Evolutionary conservation across 2,888 invertebrate genomes (phyloP).

Genomic region (Hirtodrosophila cameraria): DNA sequence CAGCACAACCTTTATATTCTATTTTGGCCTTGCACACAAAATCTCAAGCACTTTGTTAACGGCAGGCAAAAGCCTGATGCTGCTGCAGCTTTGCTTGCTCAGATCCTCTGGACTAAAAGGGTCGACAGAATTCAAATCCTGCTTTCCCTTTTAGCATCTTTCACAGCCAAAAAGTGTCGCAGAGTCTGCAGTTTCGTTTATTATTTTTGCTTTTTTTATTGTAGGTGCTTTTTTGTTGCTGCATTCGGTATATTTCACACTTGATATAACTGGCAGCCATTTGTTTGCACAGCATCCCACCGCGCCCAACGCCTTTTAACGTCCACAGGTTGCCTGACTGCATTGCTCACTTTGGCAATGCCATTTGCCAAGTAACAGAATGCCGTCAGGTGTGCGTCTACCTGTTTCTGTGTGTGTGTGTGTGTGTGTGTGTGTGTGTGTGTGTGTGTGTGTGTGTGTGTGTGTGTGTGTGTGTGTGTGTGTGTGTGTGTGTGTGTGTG

Average conservation of each 20-base stretch:
- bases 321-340: constrained; percentile 22
- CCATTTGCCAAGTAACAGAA: constrained; percentile 36
- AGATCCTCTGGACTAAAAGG: background rate
- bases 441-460: background rate
- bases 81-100: background rate
- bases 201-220: background rate
- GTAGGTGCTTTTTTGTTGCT: constrained; percentile 5
- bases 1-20: too few species aligned
- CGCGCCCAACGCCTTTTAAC: background rate
- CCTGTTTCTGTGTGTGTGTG: too few species aligned
- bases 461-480: constrained; percentile 20
- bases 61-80: background rate
- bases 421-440: constrained; percentile 7
- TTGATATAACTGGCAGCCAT: constrained; percentile 63
- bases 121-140: constrained; percentile 20
- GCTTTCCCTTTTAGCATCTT: constrained; percentile 4
- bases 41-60: too few species aligned
- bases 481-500: background rate
- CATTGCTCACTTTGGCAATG: constrained; percentile 51
- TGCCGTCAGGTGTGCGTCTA: too few species aligned
- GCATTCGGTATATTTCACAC: constrained; percentile 64
- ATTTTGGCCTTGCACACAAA: too few species aligned
- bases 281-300: constrained; percentile 44
- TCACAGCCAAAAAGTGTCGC: constrained; percentile 14
- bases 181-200: too few species aligned